These are phyloP conservation scores for Brotogeris chrysoptera DNA, from an alignment of 2,797 vertebrate species.

Conservation along the genomic window DNA sequence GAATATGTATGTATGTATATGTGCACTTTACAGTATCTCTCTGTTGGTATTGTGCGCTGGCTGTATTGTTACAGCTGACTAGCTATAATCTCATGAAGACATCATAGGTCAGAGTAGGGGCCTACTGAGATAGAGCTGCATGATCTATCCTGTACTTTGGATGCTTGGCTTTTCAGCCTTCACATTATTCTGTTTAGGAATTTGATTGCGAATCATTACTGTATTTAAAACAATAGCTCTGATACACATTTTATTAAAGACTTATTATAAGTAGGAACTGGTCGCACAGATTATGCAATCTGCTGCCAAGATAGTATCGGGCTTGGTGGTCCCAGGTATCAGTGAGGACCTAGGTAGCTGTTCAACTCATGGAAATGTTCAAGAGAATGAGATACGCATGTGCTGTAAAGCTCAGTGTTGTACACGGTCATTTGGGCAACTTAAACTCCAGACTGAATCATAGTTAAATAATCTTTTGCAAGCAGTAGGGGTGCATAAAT, in stretches of 20 bases:
- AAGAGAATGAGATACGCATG: accelerated
- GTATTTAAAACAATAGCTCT: neutral
- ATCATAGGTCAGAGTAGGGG: neutral
- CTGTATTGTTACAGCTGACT: neutral
- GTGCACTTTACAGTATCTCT: neutral
- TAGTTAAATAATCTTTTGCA: neutral
- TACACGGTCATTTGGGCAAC: neutral
- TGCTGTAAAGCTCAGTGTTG: neutral
- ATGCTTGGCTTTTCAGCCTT: neutral
- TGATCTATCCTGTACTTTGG: neutral
- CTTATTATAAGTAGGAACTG: neutral
- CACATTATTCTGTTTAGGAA: neutral
- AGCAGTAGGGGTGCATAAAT: neutral
- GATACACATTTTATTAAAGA: too few relatives aligned
- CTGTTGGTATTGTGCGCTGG: neutral
- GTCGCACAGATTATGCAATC: neutral
- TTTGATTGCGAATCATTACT: neutral
- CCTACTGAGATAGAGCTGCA: neutral
- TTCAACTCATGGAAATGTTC: neutral
- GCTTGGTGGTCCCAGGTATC: neutral
- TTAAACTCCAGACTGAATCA: neutral
- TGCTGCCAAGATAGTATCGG: neutral
- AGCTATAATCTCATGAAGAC: neutral
- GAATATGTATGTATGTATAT: neutral
- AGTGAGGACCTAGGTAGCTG: neutral